A percentile compares a stretch with the other conserved stretches of the same genome.
phyloP scores from a whole-genome alignment of 1,140 invertebrate genomes.

The Drosophila paulistorum region DNA sequence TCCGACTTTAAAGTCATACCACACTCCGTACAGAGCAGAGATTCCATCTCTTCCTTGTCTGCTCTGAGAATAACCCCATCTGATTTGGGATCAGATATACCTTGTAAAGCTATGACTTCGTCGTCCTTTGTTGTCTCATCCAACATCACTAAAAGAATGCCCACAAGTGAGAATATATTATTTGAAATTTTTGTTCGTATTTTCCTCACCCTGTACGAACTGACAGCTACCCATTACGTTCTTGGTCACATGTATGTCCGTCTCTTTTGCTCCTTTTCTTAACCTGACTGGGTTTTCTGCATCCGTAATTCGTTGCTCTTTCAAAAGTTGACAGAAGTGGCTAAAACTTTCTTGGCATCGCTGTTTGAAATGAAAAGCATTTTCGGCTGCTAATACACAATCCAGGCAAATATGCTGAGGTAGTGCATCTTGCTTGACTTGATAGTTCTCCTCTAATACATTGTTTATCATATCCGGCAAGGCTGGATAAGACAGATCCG shows the following conservation, averaged over 20 bases:
- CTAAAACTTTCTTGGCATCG: constrained; percentile 40
- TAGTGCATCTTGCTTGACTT: constrained; percentile 30
- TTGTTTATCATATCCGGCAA: constrained; percentile 38
- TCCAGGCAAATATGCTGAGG: constrained; percentile 40
- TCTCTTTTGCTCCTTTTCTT: not conserved
- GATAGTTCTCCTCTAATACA: constrained; percentile 24
- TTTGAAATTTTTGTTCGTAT: no score
- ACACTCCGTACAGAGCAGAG: constrained; percentile 34
- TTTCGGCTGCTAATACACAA: constrained; percentile 40
- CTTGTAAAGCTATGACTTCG: not conserved
- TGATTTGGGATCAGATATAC: not conserved
- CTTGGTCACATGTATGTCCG: not conserved
- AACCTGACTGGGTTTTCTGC: not conserved
- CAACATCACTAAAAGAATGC: not conserved
- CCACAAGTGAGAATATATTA: not conserved
- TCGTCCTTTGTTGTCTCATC: constrained; percentile 4
- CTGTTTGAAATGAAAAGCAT: constrained; percentile 38
- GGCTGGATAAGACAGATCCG: constrained; percentile 17
- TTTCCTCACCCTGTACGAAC: constrained; percentile 7
- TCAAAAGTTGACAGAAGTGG: constrained; percentile 31
- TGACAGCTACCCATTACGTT: not conserved
- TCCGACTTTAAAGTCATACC: constrained; percentile 30
- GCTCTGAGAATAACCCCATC: not conserved
- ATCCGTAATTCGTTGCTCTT: not conserved
- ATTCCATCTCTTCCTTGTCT: not conserved